Evolutionary conservation across 2,888 invertebrate genomes (phyloP), one percentile per base, ranked within the genome.

Genomic region (Athripsodes cinereus): DNA sequence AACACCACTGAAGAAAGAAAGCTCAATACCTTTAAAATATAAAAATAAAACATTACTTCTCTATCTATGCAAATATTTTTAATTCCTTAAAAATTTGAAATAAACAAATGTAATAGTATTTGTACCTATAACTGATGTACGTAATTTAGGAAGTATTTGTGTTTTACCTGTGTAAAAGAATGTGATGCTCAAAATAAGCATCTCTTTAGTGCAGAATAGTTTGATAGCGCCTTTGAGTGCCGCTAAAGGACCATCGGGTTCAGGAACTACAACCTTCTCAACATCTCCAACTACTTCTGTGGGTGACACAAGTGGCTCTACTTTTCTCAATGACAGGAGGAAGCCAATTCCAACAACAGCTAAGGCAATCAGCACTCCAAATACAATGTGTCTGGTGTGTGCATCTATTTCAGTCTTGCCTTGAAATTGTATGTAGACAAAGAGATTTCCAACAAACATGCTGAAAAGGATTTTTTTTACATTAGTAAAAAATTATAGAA

Each of bases 1-100:
- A 1, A 99, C 96, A 0, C 96, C 96, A 68, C 95, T 95, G 78
- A 91, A 96, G 80, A 98, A 98, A 0, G 96, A 95, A 47, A 96
- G 73, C 70, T 93, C 95, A 57, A 97, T 75, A 21, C 98, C 95
- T 92, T n/a, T 3, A 26, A 26, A 26, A 26, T 26, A 26, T 26
- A 26, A 3, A n/a, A n/a, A n/a, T n/a, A n/a, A n/a, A n/a, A n/a
- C n/a, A n/a, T n/a, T n/a, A n/a, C n/a, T n/a, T n/a, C n/a, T n/a
- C n/a, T n/a, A n/a, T n/a, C n/a, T n/a, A n/a, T n/a, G n/a, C n/a
- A n/a, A n/a, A n/a, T n/a, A n/a, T n/a, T n/a, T n/a, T n/a, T n/a
- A n/a, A n/a, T n/a, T n/a, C n/a, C n/a, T n/a, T n/a, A n/a, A n/a
- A n/a, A n/a, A n/a, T n/a, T n/a, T n/a, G n/a, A n/a, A n/a, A n/a